Percentiles rank a stretch among this genome's conserved stretches.
phyloP scores from a whole-genome alignment of 2,113 vertebrate species.

The Tautogolabrus adspersus region DNA sequence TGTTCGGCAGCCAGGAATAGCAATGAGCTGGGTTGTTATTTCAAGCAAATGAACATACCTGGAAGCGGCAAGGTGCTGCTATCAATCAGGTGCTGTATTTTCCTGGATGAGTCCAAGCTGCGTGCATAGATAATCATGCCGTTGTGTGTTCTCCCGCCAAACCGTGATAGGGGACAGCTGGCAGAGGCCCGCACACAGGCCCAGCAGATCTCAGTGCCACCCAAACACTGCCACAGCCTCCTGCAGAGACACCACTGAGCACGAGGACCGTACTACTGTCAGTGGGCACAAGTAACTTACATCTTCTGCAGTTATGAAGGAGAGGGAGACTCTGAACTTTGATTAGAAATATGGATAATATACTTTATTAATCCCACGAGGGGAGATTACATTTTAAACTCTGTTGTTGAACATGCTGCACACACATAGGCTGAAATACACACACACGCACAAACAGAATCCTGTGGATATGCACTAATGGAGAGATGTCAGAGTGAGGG shows the following conservation, averaged over 20 bases:
- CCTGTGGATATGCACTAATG: too few species aligned
- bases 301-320: neutral
- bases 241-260: slow-evolving; percentile 18
- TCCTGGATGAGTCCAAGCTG: slow-evolving; percentile 32
- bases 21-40: slow-evolving; percentile 43
- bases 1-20: slow-evolving; percentile 54
- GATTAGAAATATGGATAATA: slow-evolving; percentile 10
- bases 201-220: slow-evolving; percentile 25
- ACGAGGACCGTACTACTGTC: neutral
- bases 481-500: too few species aligned
- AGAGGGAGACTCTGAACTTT: neutral
- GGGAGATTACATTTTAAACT: too few species aligned
- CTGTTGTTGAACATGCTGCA: too few species aligned
- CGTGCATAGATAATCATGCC: slow-evolving; percentile 44
- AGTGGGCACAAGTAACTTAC: neutral
- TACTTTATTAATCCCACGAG: too few species aligned
- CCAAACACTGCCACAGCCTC: slow-evolving; percentile 10
- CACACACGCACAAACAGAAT: too few species aligned
- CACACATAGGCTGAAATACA: too few species aligned
- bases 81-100: slow-evolving; percentile 34
- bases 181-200: slow-evolving; percentile 15
- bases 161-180: slow-evolving; percentile 57
- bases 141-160: slow-evolving; percentile 59
- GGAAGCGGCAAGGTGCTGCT: slow-evolving; percentile 34
- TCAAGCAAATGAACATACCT: slow-evolving; percentile 48